Conservation (phyloP, 2,797 vertebrate species). For the Alectoris magna region DNA sequence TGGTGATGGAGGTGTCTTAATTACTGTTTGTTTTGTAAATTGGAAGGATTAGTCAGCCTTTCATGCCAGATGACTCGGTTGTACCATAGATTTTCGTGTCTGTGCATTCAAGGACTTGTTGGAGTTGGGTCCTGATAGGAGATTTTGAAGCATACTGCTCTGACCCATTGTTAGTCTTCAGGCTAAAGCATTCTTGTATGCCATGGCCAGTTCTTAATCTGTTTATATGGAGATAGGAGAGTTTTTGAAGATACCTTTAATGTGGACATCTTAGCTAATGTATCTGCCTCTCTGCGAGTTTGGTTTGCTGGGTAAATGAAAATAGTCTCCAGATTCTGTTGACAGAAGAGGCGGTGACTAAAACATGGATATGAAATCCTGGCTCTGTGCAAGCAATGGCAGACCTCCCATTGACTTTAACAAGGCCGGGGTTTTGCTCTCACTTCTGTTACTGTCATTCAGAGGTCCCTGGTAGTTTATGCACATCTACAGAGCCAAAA, state of each 20-base stretch:
- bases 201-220: conserved; percentile 40
- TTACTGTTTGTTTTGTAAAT: conserved; percentile 74
- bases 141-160: conserved; percentile 42
- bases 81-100: conserved; percentile 45
- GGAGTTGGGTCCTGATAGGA: conserved; percentile 33
- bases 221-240: conserved; percentile 53
- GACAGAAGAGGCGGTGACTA: conserved; percentile 62
- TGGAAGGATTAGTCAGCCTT: conserved; percentile 70
- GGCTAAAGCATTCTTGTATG: conserved; percentile 48
- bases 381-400: background rate
- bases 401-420: background rate
- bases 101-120: conserved; percentile 25
- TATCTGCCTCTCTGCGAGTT: conserved; percentile 37
- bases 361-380: background rate
- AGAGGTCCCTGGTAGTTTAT: background rate
- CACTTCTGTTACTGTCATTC: background rate
- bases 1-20: conserved; percentile 68
- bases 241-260: conserved; percentile 44
- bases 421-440: background rate
- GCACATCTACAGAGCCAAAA: background rate
- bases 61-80: conserved; percentile 67
- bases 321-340: conserved; percentile 58
- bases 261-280: background rate
- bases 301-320: conserved; percentile 57
- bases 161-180: conserved; percentile 52